Base-by-base conservation (phyloP, 2,797 vertebrate species). In the Arremon brunneinucha region DNA sequence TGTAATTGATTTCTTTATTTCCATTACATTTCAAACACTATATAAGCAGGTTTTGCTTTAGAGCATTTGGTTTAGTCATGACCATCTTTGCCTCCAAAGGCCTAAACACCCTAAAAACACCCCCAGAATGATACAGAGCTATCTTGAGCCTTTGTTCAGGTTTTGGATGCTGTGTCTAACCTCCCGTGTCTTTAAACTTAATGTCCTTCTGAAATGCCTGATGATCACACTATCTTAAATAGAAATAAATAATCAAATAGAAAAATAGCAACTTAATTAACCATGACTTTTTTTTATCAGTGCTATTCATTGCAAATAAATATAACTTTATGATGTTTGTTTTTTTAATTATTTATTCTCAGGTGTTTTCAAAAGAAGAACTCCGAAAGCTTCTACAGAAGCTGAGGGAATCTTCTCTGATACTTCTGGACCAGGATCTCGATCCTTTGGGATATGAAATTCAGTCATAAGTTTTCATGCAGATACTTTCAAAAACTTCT, bases 321-420 rank as follows among this genome's bases (percentile, higher is more conserved):
- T 86, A 6, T 4, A 65, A 83, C 39, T 69, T 34, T 11, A 37
- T 46, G 50, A 65, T 80, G 14, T 65, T 62, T 65, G 22, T 0
- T 3, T 4, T 47, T 50, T 32, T 37, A 49, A 79, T 57, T 90
- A 64, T 59, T 90, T 77, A 37, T 77, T 87, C 50, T 43, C 95
- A 99, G 99, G 99, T 99, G 46, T 99, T 99, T 98, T 98, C 99
- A 47, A 99, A 99, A 94, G 98, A 99, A 59, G 99, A 99, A 95
- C 97, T 99, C 64, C 97, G 97, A 87, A 99, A 98, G 83, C 98
- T 99, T 30, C 97, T 99, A 5, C 98, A 98, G 96, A 99, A 99
- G 93, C 84, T 99, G 85, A 98, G 99, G 80, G 99, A 99, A 93
- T 99, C 99, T 8, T 99, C 99, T n/a, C 97, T 99, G 21, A 97